Conservation (phyloP, 2,113 vertebrate species). For the Physeter macrocephalus region DNA sequence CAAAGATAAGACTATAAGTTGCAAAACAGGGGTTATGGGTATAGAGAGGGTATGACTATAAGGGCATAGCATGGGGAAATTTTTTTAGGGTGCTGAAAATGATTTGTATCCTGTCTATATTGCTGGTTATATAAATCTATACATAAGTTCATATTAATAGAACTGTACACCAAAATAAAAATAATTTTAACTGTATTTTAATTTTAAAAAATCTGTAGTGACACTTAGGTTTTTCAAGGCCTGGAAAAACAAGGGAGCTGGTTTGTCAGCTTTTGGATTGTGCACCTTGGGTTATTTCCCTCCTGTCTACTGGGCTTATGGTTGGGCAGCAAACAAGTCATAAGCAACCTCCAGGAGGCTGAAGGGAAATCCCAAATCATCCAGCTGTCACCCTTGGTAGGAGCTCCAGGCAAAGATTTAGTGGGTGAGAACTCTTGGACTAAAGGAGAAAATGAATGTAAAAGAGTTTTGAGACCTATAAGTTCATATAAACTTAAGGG, state of each 20-base stretch:
- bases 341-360: background rate
- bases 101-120: background rate
- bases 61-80: background rate
- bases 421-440: background rate
- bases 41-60: background rate
- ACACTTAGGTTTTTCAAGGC: background rate
- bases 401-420: background rate
- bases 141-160: background rate
- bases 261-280: background rate
- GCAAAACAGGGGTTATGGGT: background rate
- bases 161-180: background rate
- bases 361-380: conserved; percentile 26
- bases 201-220: background rate
- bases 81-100: background rate
- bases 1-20: background rate
- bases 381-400: background rate
- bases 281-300: background rate
- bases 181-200: background rate
- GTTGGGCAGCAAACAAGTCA: background rate
- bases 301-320: background rate
- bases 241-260: background rate
- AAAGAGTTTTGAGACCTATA: background rate
- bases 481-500: background rate
- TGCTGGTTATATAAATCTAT: background rate
- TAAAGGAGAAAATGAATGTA: background rate